These are phyloP conservation scores for Agonopterix alstromeriana DNA, from an alignment of 2,888 invertebrate genomes.

Conservation along the genomic window DNA sequence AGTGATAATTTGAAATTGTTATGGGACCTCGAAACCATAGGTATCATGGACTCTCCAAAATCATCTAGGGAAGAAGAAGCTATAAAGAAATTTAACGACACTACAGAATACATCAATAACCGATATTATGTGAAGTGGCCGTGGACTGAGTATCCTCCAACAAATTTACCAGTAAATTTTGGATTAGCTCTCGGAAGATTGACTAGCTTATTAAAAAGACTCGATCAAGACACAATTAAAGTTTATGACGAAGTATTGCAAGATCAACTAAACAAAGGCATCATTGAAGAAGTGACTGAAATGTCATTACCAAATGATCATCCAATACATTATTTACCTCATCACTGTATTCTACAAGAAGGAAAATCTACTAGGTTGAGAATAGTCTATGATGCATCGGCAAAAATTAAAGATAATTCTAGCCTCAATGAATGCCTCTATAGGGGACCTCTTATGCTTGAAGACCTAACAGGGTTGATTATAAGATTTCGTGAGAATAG, in stretches of 20 bases:
- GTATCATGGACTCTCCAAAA: conserved; percentile 3
- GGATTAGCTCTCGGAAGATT: conserved; percentile 12
- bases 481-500: conserved; percentile 9
- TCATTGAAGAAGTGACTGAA: neutral
- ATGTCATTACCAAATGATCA: too few relatives aligned
- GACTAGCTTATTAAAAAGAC: conserved; percentile 4
- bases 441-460: conserved; percentile 1
- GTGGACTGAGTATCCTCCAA: conserved; percentile 11
- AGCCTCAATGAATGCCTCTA: conserved; percentile 6
- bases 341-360: too few relatives aligned
- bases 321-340: too few relatives aligned
- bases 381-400: neutral
- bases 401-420: neutral
- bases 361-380: neutral
- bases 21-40: conserved; percentile 2
- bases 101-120: conserved; percentile 4
- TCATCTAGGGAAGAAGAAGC: neutral
- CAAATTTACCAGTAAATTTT: conserved; percentile 10
- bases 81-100: conserved; percentile 7
- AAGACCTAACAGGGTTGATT: neutral
- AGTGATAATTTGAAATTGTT: conserved; percentile 4
- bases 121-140: conserved; percentile 15
- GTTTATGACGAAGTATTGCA: too few relatives aligned
- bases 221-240: too few relatives aligned
- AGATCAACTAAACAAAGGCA: too few relatives aligned